phyloP scores from a whole-genome alignment of 2,797 vertebrate genomes.

The Anniella stebbinsi region DNA sequence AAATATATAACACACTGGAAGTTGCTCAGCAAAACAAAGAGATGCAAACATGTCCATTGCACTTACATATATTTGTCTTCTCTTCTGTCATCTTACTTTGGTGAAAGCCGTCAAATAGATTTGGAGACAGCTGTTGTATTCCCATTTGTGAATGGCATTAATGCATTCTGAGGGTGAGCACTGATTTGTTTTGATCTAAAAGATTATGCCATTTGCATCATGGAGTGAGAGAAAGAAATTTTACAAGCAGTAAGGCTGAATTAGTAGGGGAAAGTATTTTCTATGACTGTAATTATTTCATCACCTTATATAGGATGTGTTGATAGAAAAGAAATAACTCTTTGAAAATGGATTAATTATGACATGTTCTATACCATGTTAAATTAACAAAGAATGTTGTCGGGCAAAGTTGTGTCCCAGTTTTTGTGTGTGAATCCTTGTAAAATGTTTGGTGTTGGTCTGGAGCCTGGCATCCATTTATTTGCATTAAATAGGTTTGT shows the following conservation, averaged over 20 bases:
- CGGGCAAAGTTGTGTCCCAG: not conserved
- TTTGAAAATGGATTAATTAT: constrained; percentile 9
- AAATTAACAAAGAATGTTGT: constrained; percentile 29
- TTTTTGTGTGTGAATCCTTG: not conserved
- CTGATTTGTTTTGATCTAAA: constrained; percentile 72
- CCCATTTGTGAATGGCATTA: constrained; percentile 56
- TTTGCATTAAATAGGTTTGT: constrained; percentile 54
- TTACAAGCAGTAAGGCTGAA: constrained; percentile 36
- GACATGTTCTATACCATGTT: not conserved
- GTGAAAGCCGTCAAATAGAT: constrained; percentile 56
- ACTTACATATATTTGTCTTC: constrained; percentile 60
- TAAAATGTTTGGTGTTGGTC: not conserved
- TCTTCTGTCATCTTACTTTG: constrained; percentile 59
- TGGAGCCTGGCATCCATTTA: constrained; percentile 5
- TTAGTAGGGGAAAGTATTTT: constrained; percentile 52
- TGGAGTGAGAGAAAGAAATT: constrained; percentile 38
- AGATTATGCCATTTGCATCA: constrained; percentile 64
- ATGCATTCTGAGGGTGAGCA: constrained; percentile 49
- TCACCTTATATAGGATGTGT: constrained; percentile 52
- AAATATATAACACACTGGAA: constrained; percentile 47
- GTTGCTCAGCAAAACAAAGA: constrained; percentile 55
- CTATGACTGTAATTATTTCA: constrained; percentile 40
- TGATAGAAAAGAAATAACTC: constrained; percentile 36
- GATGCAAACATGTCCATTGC: constrained; percentile 48
- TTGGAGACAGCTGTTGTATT: constrained; percentile 52